phyloP scores from a whole-genome alignment of 2,888 invertebrate genomes.

The Tetragnatha montana region DNA sequence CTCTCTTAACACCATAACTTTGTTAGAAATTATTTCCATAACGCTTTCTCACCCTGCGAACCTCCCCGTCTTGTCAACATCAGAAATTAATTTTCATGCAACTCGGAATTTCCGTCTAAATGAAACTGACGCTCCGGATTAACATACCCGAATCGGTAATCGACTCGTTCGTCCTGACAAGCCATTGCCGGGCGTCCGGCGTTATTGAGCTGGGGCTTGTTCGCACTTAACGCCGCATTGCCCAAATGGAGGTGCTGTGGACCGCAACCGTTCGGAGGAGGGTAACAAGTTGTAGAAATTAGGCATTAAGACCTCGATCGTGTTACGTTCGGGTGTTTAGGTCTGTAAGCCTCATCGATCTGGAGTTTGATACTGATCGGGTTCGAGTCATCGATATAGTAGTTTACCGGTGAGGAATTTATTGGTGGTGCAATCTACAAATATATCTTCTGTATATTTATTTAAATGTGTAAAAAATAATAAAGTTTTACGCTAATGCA shows the following conservation, averaged over 20 bases:
- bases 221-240: not conserved
- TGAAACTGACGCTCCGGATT: constrained; percentile 42
- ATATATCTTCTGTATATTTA: too few species aligned
- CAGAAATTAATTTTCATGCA: constrained; percentile 23
- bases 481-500: too few species aligned
- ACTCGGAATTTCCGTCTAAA: constrained; percentile 25
- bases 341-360: not conserved
- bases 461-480: too few species aligned
- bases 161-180: not conserved
- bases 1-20: not conserved
- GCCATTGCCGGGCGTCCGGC: too few species aligned
- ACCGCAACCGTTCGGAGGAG: not conserved
- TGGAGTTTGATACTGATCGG: too few species aligned
- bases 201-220: constrained; percentile 6
- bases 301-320: constrained; percentile 4
- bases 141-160: constrained; percentile 42
- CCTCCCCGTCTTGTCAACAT: not conserved
- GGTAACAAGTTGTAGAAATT: not conserved
- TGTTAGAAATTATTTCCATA: too few species aligned
- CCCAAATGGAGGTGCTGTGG: not conserved
- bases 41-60: not conserved
- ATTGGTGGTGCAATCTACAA: too few species aligned
- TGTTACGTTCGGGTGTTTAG: not conserved
- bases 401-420: too few species aligned
- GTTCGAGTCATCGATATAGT: too few species aligned